Evolutionary conservation across 2,888 invertebrate species (phyloP).

Genomic region (Leptinotarsa tumamoca): DNA sequence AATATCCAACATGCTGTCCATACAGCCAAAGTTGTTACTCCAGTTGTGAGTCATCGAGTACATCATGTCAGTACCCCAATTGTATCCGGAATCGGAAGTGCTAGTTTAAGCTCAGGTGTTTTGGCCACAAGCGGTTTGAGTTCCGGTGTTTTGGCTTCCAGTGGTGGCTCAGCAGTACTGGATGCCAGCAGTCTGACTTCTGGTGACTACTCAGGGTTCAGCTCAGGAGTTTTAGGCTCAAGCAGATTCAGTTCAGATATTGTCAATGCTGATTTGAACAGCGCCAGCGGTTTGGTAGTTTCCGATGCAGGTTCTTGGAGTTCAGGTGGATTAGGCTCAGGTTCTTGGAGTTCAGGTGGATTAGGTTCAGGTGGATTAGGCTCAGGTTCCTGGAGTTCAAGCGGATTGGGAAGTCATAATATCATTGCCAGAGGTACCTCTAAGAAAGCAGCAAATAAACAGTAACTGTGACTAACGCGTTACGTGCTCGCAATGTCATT

Average conservation of each 20-base stretch:
- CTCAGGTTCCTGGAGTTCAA: no score
- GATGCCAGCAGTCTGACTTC: not conserved
- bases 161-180: not conserved
- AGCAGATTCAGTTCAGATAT: not conserved
- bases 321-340: not conserved
- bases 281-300: no score
- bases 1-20: constrained; percentile 39
- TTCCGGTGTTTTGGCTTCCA: not conserved
- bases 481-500: no score
- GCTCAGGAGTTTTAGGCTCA: constrained; percentile 3
- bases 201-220: not conserved
- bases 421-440: no score
- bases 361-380: no score
- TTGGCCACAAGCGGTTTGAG: not conserved
- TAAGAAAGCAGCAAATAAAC: no score
- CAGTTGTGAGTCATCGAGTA: constrained; percentile 8
- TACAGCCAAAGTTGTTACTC: constrained; percentile 14
- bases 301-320: constrained; percentile 2
- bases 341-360: no score
- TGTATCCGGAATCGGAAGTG: constrained; percentile 14
- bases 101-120: constrained; percentile 4
- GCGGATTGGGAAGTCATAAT: no score
- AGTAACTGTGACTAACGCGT: no score
- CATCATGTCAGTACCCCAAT: constrained; percentile 22
- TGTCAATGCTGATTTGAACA: no score